These are phyloP conservation scores for Alentia gelatinosa DNA, from an alignment of 2,888 invertebrate species.

Conservation along the genomic window DNA sequence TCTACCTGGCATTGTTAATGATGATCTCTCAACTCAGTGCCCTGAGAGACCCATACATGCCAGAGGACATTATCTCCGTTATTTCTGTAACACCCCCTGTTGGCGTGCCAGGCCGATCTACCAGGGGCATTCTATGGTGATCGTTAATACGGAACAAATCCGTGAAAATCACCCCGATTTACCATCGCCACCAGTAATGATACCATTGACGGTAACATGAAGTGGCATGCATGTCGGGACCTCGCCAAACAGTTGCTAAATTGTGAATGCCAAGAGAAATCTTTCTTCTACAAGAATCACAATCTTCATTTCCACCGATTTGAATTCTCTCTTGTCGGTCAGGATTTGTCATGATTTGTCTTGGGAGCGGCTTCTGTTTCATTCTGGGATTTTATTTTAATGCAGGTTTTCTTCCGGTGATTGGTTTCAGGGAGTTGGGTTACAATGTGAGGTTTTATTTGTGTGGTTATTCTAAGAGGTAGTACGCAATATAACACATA, in stretches of 20 bases:
- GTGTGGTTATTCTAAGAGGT: too few relatives aligned
- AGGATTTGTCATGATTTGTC: neutral
- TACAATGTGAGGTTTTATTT: too few relatives aligned
- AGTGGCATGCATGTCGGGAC: neutral
- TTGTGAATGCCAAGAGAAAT: neutral
- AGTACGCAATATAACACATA: too few relatives aligned
- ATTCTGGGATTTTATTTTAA: too few relatives aligned
- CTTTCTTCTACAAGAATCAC: neutral
- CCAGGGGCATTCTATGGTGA: neutral
- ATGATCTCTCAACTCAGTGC: neutral
- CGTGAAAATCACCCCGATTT: neutral
- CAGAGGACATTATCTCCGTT: neutral
- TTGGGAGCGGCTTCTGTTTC: too few relatives aligned
- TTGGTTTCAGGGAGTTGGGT: too few relatives aligned
- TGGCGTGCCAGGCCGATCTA: neutral
- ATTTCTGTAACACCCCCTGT: neutral
- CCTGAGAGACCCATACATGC: neutral
- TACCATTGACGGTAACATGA: neutral
- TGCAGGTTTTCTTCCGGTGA: too few relatives aligned
- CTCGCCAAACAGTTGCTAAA: neutral
- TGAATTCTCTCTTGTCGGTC: neutral
- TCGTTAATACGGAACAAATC: neutral
- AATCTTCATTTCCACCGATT: neutral
- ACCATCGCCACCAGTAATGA: neutral
- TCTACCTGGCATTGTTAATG: neutral